Evolutionary conservation across 1,140 invertebrate genomes (phyloP).

Genomic region (Pseudomyrmex sp.): DNA sequence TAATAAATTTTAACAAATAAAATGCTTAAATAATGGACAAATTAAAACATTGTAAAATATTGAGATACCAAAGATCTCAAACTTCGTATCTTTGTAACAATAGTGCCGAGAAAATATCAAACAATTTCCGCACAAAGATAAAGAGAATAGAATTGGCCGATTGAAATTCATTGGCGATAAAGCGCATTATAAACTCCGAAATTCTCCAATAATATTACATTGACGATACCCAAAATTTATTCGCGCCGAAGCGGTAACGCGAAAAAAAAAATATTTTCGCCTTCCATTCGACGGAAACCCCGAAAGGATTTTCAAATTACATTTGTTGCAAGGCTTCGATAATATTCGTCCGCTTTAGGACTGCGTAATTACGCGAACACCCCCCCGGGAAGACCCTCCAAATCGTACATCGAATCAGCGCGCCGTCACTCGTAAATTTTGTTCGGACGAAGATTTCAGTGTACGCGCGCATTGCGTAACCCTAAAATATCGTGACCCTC

Average conservation of each 20-base stretch:
- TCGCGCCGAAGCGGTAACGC: conserved; percentile 39
- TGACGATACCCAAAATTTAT: conserved; percentile 65
- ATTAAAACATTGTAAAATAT: neutral
- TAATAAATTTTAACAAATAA: neutral
- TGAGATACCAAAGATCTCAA: neutral
- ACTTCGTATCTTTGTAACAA: neutral
- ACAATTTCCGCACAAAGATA: conserved; percentile 29
- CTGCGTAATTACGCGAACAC: conserved; percentile 49
- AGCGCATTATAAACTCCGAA: conserved; percentile 68
- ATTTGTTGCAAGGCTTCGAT: conserved; percentile 52
- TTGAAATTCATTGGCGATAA: conserved; percentile 65
- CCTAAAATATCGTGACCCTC: conserved; percentile 70
- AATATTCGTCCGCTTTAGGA: conserved; percentile 58
- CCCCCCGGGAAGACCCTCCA: conserved; percentile 13
- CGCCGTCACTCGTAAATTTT: conserved; percentile 75
- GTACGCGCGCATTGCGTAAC: conserved; percentile 62
- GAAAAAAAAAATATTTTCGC: conserved; percentile 60
- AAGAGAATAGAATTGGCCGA: neutral
- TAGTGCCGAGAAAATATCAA: conserved; percentile 6
- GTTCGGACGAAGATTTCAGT: conserved; percentile 74
- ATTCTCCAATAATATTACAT: conserved; percentile 65
- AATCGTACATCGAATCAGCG: conserved; percentile 74
- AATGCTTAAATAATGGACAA: too few species aligned
- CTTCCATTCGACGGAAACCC: conserved; percentile 31
- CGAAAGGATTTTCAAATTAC: conserved; percentile 62